Evolutionary conservation across 2,797 vertebrate genomes (phyloP).

Genomic region (Monodelphis domestica): DNA sequence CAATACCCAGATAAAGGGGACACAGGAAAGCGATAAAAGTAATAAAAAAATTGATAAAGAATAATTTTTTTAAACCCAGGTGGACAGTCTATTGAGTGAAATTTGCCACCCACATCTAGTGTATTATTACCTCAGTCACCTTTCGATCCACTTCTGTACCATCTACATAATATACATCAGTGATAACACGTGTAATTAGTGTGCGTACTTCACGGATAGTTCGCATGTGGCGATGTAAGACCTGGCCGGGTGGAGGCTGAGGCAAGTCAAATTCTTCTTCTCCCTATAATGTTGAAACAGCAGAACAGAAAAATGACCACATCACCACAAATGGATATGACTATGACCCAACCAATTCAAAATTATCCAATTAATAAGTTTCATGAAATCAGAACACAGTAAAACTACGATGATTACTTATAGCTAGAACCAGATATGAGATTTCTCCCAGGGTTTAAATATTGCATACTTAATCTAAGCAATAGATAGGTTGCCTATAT

Average conservation of each 20-base stretch:
- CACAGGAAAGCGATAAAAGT: neutral
- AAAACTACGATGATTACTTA: neutral
- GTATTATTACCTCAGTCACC: conserved; percentile 89
- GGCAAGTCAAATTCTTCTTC: conserved; percentile 86
- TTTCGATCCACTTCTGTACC: conserved; percentile 95
- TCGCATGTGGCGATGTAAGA: conserved; percentile 89
- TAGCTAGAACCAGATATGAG: neutral
- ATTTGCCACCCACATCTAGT: neutral
- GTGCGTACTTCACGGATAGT: conserved; percentile 96
- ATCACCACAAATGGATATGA: conserved; percentile 1
- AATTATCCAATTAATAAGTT: neutral
- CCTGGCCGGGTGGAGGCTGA: conserved; percentile 82
- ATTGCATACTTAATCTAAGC: conserved; percentile 44
- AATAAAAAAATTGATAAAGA: neutral
- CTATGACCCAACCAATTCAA: neutral
- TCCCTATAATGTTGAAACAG: conserved; percentile 75
- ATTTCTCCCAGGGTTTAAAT: conserved; percentile 53
- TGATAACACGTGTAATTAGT: conserved; percentile 93
- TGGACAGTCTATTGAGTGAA: conserved; percentile 4
- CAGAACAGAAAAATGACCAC: neutral
- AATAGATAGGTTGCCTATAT: neutral
- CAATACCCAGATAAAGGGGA: neutral
- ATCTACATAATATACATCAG: conserved; percentile 95
- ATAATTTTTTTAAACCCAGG: too few species aligned
- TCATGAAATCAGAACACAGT: neutral